Percentiles rank a stretch among this genome's conserved stretches.
phyloP scores from a whole-genome alignment of 1,140 invertebrate genomes.

The Oryzaephilus surinamensis region DNA sequence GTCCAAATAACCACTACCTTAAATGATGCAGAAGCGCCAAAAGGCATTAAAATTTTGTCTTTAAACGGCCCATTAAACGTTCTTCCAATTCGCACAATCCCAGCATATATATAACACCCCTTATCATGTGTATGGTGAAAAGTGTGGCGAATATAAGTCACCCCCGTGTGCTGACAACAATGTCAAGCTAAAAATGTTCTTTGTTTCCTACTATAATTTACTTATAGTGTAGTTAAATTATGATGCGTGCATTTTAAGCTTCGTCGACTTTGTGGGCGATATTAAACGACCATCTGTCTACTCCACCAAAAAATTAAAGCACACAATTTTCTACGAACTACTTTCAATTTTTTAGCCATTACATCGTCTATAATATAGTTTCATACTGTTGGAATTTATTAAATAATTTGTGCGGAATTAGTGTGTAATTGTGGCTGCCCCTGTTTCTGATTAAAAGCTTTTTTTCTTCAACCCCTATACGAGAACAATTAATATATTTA shows the following conservation, averaged over 20 bases:
- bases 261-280: constrained; percentile 9
- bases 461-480: too few species aligned
- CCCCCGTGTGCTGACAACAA: constrained; percentile 9
- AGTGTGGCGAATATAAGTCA: too few species aligned
- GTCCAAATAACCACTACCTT: constrained; percentile 14
- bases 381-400: too few species aligned
- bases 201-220: constrained; percentile 8
- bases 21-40: constrained; percentile 8
- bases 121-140: constrained; percentile 7
- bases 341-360: too few species aligned
- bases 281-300: constrained; percentile 9
- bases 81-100: constrained; percentile 13
- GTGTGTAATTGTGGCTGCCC: too few species aligned
- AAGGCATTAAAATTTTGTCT: too few species aligned
- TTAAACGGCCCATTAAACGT: constrained; percentile 17
- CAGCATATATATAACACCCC: constrained; percentile 13
- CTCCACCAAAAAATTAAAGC: too few species aligned
- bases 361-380: too few species aligned
- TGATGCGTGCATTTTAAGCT: constrained; percentile 10
- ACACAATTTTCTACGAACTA: too few species aligned
- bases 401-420: too few species aligned
- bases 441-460: too few species aligned
- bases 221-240: constrained; percentile 10
- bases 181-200: constrained; percentile 10
- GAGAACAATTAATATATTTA: too few species aligned